Percentiles rank a stretch among this genome's conserved stretches.
Conservation (phyloP, 1,140 invertebrate genomes). For the Sminthurides bifidus region DNA sequence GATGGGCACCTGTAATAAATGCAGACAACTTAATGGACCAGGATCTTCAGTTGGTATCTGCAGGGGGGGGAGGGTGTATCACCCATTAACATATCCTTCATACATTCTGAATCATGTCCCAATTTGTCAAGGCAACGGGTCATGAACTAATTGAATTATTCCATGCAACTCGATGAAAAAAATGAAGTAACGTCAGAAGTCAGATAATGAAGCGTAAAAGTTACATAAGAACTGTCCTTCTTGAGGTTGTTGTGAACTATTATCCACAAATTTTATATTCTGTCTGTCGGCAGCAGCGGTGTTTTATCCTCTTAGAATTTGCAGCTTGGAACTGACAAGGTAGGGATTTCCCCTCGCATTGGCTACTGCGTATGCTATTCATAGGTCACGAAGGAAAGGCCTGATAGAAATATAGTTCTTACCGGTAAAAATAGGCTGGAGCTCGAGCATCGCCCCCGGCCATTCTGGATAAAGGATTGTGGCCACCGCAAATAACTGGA, state of each 20-base stretch:
- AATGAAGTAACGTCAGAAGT: not conserved
- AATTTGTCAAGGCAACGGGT: not conserved
- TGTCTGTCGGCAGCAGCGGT: too few species aligned
- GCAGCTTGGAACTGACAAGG: too few species aligned
- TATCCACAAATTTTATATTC: too few species aligned
- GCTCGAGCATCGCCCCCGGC: conserved; percentile 11
- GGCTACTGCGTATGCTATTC: too few species aligned
- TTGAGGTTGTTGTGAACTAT: too few species aligned
- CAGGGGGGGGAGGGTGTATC: too few species aligned
- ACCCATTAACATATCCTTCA: not conserved
- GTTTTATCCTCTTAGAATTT: too few species aligned
- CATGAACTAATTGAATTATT: too few species aligned
- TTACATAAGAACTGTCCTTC: not conserved
- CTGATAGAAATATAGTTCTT: not conserved
- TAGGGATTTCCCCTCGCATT: too few species aligned
- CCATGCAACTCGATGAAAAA: not conserved
- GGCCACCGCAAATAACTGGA: conserved; percentile 21
- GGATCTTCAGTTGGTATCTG: too few species aligned
- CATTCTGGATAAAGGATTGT: conserved; percentile 16
- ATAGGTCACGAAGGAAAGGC: too few species aligned
- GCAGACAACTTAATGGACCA: too few species aligned
- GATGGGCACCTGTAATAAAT: not conserved
- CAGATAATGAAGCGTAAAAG: not conserved
- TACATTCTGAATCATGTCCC: not conserved
- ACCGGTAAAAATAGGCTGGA: conserved; percentile 16